Percentiles rank a stretch among this genome's conserved stretches.
Evolutionary conservation across 2,888 invertebrate species (phyloP).

Genomic region (Lymantria dispar): DNA sequence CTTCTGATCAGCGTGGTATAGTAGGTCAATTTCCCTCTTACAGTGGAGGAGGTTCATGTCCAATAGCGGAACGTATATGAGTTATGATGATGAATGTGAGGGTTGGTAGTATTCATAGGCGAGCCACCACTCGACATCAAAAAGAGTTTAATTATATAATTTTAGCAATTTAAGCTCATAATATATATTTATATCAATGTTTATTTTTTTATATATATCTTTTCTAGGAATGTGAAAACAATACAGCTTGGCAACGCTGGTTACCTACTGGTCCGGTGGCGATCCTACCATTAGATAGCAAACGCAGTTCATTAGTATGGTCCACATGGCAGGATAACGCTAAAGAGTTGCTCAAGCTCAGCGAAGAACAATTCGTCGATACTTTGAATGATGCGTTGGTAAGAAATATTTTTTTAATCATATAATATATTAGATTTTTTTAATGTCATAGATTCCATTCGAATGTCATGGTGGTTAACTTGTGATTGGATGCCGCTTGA

Average conservation of each 20-base stretch:
- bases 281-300: slow-evolving; percentile 90
- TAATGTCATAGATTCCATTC: too few relatives aligned
- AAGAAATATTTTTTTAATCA: slow-evolving; percentile 15
- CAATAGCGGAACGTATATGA: too few relatives aligned
- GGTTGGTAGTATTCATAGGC: too few relatives aligned
- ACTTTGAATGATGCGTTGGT: slow-evolving; percentile 93
- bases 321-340: slow-evolving; percentile 90
- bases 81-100: too few relatives aligned
- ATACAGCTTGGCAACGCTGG: slow-evolving; percentile 98
- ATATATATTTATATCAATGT: not conserved
- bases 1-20: too few relatives aligned
- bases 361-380: slow-evolving; percentile 92
- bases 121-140: too few relatives aligned
- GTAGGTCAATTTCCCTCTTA: too few relatives aligned
- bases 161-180: not conserved
- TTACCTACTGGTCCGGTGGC: slow-evolving; percentile 96
- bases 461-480: too few relatives aligned
- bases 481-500: too few relatives aligned
- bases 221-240: slow-evolving; percentile 87
- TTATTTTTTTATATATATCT: not conserved
- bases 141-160: not conserved
- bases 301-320: slow-evolving; percentile 96
- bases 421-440: too few relatives aligned
- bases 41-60: too few relatives aligned
- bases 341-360: slow-evolving; percentile 85